A percentile compares a stretch with the other conserved stretches of the same genome.
Evolutionary conservation across 1,140 invertebrate species (phyloP).

Genomic region (Lasioglossum baleicum): DNA sequence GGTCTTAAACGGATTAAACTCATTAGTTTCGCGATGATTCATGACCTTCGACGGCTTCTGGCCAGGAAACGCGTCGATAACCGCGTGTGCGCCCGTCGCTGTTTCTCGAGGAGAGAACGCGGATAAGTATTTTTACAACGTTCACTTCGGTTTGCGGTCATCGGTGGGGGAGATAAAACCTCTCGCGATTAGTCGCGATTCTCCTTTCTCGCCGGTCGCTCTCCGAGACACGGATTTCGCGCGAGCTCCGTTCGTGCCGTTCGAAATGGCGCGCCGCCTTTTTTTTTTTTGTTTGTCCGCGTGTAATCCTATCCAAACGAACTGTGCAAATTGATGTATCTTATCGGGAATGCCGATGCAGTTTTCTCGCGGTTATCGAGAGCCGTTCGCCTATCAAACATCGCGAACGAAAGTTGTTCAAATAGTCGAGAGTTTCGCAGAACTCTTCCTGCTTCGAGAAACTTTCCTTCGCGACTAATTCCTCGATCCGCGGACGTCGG

Average conservation of each 20-base stretch:
- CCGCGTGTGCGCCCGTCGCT: neutral
- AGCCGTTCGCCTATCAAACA: neutral
- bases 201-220: no score
- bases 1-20: neutral
- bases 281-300: no score
- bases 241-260: no score
- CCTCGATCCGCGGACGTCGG: no score
- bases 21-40: constrained; percentile 17
- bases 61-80: constrained; percentile 12
- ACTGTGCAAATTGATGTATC: neutral
- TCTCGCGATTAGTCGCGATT: no score
- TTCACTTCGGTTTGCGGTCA: no score
- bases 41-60: constrained; percentile 9
- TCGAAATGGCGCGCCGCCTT: no score
- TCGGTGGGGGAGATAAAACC: no score
- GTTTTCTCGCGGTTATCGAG: neutral
- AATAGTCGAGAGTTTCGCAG: neutral
- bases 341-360: neutral
- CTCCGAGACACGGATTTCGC: no score
- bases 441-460: no score
- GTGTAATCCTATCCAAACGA: neutral
- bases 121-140: neutral
- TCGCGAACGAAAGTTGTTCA: neutral
- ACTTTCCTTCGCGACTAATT: no score
- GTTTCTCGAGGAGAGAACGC: neutral